Evolutionary conservation across 2,113 vertebrate genomes (phyloP), one percentile per base, ranked within the genome.

Genomic region (Penelope pileata): DNA sequence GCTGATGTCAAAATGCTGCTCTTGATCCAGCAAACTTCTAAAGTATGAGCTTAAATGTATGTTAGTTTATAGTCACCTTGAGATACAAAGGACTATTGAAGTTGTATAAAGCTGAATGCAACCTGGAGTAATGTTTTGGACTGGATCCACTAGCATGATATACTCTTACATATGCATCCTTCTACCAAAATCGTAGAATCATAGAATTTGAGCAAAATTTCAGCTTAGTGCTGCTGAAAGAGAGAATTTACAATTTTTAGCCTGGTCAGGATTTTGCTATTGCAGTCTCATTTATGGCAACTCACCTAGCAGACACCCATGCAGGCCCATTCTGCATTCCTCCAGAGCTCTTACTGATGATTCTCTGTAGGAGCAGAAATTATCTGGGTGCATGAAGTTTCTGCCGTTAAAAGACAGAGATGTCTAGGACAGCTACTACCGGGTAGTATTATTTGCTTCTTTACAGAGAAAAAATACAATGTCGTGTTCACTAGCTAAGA

Each of bases 291-390:
- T 42, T 78, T 11, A 15, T 16, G 14, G 15, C 3, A 79, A 5
- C 21, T 14, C 29, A 32, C 47, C 24, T 26, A 3, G 7, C 60
- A 63, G 38, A 77, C 36, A 24, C 27, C 34, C 30, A 16, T 79
- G 29, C 27, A 62, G 48, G 23, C 4, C 47, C 12, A 12, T 16
- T 83, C 54, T 79, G n/a, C 16, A 22, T 9, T 36, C 50, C n/a
- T 63, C 56, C 59, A 78, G 38, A 50, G 9, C 22, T 64, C 60
- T 50, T 77, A 22, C 16, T 73, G 23, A 11, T 87, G 32, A 67
- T 30, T 36, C 0, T 0, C 9, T 18, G 2, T 80, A 38, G 42
- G 54, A 80, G 17, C 42, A 51, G 45, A 75, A 16, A 23, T 83
- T 54, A 50, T 8, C 40, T 45, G 11, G 22, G 2, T 38, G 18